phyloP scores from a whole-genome alignment of 2,888 invertebrate genomes.

The Brachyopa scutellaris region DNA sequence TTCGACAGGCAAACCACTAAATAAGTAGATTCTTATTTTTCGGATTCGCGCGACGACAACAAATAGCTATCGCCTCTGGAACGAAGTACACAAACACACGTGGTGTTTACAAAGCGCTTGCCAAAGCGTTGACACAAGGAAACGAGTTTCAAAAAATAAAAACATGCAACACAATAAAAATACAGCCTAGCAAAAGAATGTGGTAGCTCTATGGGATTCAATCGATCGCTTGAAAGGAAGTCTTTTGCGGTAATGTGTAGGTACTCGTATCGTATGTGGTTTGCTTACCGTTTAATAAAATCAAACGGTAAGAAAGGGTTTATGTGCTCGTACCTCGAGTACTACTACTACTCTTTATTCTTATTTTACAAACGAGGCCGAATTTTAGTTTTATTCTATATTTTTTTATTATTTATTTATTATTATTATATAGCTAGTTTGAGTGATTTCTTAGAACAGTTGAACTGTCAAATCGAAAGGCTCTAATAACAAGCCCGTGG shows the following conservation, averaged over 20 bases:
- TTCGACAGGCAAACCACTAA: conserved; percentile 70
- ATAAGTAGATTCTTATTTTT: conserved; percentile 70
- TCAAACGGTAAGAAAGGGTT: too few relatives aligned
- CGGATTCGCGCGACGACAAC: conserved; percentile 71
- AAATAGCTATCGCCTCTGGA: conserved; percentile 71
- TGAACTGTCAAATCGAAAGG: too few relatives aligned
- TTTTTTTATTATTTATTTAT: too few relatives aligned
- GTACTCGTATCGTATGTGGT: too few relatives aligned
- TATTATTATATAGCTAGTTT: too few relatives aligned
- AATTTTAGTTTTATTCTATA: too few relatives aligned
- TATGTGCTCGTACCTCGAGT: too few relatives aligned
- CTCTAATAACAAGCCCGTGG: too few relatives aligned
- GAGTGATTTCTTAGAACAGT: too few relatives aligned
- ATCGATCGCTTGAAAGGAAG: conserved; percentile 48
- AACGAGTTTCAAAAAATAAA: conserved; percentile 44
- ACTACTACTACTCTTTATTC: too few relatives aligned
- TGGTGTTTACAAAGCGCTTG: not conserved
- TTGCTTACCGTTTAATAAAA: conserved; percentile 9
- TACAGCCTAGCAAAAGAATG: conserved; percentile 24
- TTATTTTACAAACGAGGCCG: too few relatives aligned
- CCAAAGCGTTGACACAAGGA: conserved; percentile 57
- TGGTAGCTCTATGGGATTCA: conserved; percentile 61
- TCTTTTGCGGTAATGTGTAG: conserved; percentile 45
- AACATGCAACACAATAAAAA: not conserved
- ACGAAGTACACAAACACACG: conserved; percentile 22